Evolutionary conservation across 2,113 vertebrate genomes (phyloP).

Genomic region (Felis catus): DNA sequence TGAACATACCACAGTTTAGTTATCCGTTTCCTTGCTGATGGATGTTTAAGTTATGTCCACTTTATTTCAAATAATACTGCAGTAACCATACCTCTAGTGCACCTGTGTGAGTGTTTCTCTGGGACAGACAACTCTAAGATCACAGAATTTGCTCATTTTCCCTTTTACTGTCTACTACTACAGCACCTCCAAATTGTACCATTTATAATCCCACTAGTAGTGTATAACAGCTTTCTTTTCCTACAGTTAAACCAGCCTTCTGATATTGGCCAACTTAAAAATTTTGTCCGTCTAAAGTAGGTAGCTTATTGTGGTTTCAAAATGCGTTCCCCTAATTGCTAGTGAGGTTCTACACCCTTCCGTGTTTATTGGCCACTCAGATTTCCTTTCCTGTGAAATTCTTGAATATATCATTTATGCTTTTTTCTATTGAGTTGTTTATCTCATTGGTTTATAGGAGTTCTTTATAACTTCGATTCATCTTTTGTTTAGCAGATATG

Average conservation of each 20-base stretch:
- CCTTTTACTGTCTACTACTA: background rate
- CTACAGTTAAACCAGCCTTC: background rate
- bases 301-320: background rate
- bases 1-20: background rate
- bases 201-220: background rate
- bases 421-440: background rate
- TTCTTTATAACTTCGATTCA: background rate
- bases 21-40: background rate
- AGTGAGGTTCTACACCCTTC: background rate
- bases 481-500: background rate
- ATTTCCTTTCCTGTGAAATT: background rate
- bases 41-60: background rate
- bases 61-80: background rate
- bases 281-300: background rate
- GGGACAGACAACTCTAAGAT: background rate
- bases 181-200: background rate
- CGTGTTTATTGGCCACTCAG: background rate
- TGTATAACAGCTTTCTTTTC: background rate
- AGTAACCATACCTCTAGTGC: no score
- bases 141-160: background rate
- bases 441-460: background rate
- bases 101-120: background rate
- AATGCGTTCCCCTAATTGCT: background rate
- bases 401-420: background rate
- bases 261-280: background rate